Base-by-base conservation (phyloP, 2,888 invertebrate species). In the Chrysomela aeneicollis region DNA sequence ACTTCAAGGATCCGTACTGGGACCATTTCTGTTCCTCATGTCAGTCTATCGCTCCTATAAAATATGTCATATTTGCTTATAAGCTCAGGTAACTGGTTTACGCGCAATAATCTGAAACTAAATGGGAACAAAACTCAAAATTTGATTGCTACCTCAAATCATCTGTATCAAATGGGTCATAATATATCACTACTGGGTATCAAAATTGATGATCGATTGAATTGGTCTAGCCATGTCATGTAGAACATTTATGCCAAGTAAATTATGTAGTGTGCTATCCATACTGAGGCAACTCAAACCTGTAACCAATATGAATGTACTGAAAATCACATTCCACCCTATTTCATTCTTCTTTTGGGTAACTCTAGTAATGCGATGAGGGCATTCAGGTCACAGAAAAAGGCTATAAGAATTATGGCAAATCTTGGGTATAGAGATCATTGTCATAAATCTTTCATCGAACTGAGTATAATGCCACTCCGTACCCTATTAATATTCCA, bases 181-280 rank as follows among this genome's bases (percentile, higher is more conserved):
- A 51, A 51, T 1, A 54, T n/a, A n/a, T n/a, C n/a, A n/a, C n/a
- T n/a, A n/a, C n/a, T n/a, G n/a, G n/a, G n/a, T n/a, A n/a, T n/a
- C n/a, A n/a, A n/a, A n/a, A n/a, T n/a, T n/a, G n/a, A n/a, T n/a
- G n/a, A n/a, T n/a, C n/a, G n/a, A n/a, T 54, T 18, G 32, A 35
- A 6, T 35, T 54, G 37, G 37, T 18, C 8, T n/a, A 54, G n/a
- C n/a, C n/a, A n/a, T n/a, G 12, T 17, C 54, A 54, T 19, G 37
- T 54, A 54, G 54, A 37, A 54, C 15, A 54, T n/a, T n/a, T 10
- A 4, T 54, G 2, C 9, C 32, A 2, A 6, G 54, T 17, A 54
- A 54, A 5, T 51, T 51, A 51, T 30, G 30, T 30, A 52, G 26
- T 52, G 32, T 52, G 26, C 30, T 30, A 15, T 37, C 6, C 51